These are phyloP conservation scores for Cyphomyrus discorhynchus DNA, from an alignment of 2,113 vertebrate species.

Conservation along the genomic window DNA sequence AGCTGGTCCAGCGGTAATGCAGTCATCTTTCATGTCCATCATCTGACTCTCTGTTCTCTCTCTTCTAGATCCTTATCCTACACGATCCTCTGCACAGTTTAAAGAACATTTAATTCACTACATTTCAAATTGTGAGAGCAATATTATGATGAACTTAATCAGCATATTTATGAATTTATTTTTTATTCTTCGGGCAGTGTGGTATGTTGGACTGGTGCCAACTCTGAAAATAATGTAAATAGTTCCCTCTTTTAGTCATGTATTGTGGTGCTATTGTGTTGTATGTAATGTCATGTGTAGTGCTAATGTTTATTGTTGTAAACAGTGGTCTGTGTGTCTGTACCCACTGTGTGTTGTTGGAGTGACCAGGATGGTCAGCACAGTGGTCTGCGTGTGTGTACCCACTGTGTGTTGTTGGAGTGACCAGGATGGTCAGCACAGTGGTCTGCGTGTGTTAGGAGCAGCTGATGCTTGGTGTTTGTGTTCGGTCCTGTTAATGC, in stretches of 20 bases:
- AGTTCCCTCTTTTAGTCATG: background rate
- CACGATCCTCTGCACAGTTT: constrained; percentile 39
- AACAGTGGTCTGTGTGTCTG: background rate
- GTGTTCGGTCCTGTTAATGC: background rate
- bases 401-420: no score
- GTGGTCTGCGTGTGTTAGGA: background rate
- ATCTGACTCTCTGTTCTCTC: constrained; percentile 46
- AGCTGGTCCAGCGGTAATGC: constrained; percentile 35
- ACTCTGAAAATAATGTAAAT: background rate
- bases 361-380: background rate
- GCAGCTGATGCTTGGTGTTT: background rate
- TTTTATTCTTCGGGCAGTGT: background rate
- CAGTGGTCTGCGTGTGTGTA: background rate
- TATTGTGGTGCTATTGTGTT: background rate
- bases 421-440: no score
- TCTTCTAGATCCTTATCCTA: constrained; percentile 45
- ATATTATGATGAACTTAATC: background rate
- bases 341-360: background rate
- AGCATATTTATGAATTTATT: background rate
- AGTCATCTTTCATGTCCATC: constrained; percentile 44
- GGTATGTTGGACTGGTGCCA: background rate
- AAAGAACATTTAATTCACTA: constrained; percentile 18
- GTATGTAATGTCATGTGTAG: background rate
- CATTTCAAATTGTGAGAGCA: background rate
- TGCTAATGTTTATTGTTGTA: background rate